phyloP scores from a whole-genome alignment of 1,140 invertebrate genomes.

The Eurosta solidaginis region DNA sequence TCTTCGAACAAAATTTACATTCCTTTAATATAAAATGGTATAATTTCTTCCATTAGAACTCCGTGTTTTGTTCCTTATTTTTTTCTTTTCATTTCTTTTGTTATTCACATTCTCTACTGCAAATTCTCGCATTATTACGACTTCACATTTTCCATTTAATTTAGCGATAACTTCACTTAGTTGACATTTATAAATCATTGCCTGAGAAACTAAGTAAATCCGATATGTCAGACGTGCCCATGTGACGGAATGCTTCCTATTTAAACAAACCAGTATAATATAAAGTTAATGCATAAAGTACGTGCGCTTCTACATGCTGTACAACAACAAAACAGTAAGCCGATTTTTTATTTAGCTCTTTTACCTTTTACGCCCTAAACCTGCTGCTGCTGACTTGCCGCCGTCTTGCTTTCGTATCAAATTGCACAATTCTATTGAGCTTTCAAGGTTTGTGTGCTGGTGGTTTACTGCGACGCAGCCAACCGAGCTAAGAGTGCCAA shows the following conservation, averaged over 20 bases:
- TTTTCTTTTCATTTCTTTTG: neutral
- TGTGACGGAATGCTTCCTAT: constrained; percentile 10
- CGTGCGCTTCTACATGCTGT: neutral
- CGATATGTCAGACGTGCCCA: neutral
- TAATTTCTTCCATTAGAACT: no score
- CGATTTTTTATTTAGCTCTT: neutral
- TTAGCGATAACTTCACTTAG: constrained; percentile 20
- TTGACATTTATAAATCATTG: constrained; percentile 26
- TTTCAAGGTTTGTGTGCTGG: neutral
- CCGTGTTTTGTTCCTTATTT: neutral
- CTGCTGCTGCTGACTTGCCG: neutral
- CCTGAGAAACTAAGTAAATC: constrained; percentile 13
- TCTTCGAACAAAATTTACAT: no score
- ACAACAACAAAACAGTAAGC: neutral
- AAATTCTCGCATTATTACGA: constrained; percentile 25
- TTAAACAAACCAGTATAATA: neutral
- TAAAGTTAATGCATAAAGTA: neutral
- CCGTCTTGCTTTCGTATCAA: neutral
- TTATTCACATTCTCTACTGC: neutral
- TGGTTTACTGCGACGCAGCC: neutral
- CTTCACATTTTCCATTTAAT: constrained; percentile 29
- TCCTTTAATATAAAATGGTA: no score
- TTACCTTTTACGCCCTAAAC: neutral
- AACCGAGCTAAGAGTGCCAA: constrained; percentile 18
- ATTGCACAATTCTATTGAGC: neutral